Percentiles rank a stretch among this genome's conserved stretches.
phyloP scores from a whole-genome alignment of 2,888 invertebrate genomes.

The Microctonus aethiopoides region DNA sequence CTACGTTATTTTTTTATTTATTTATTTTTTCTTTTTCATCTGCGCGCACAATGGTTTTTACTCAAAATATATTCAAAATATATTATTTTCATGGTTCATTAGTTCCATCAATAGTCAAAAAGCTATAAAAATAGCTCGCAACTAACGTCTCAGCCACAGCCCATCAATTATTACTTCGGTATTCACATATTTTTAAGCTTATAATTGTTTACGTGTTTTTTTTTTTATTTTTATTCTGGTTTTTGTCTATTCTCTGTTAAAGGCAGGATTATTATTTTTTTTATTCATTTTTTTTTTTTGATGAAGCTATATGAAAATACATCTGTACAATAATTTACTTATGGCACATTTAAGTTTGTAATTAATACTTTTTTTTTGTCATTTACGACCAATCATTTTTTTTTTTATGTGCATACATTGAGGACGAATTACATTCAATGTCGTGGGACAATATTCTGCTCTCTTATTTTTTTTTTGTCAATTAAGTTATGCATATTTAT shows the following conservation, averaged over 20 bases:
- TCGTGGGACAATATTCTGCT: neutral
- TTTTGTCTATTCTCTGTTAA: conserved; percentile 47
- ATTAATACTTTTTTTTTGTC: conserved; percentile 35
- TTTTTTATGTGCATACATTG: conserved; percentile 18
- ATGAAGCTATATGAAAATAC: conserved; percentile 60
- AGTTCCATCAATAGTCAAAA: conserved; percentile 48
- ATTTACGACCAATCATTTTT: conserved; percentile 20
- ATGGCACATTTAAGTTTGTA: conserved; percentile 50
- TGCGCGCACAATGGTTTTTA: conserved; percentile 39
- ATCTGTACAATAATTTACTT: conserved; percentile 52
- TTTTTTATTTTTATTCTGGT: conserved; percentile 27
- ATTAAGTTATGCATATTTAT: no score
- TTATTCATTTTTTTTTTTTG: conserved; percentile 17
- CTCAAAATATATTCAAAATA: conserved; percentile 66
- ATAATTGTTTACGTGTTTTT: neutral
- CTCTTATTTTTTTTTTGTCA: neutral
- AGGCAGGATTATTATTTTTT: conserved; percentile 61
- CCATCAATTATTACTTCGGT: conserved; percentile 58
- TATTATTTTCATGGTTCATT: conserved; percentile 53
- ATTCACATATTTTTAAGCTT: conserved; percentile 56
- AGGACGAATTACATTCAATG: conserved; percentile 16
- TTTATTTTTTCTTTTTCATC: conserved; percentile 41
- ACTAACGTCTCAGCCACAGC: conserved; percentile 64
- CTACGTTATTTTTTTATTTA: no score
- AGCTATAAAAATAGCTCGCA: conserved; percentile 67